Percentiles rank a stretch among this genome's conserved stretches.
Evolutionary conservation across 1,140 invertebrate species (phyloP).

Genomic region (Pogonognathellus flavescens): DNA sequence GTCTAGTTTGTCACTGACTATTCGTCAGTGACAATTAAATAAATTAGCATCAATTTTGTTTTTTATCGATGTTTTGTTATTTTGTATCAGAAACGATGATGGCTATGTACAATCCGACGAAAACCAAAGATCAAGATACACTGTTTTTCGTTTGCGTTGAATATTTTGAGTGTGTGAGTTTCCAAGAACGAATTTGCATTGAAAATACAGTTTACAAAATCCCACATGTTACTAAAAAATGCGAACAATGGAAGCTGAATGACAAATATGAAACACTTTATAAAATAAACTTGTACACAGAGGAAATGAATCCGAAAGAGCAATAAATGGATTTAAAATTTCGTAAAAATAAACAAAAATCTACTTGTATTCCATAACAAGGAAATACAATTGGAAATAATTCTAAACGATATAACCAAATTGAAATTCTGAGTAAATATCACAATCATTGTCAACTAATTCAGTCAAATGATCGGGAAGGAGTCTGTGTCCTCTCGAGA

Average conservation of each 20-base stretch:
- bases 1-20: not conserved
- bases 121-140: not conserved
- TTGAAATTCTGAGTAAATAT: too few species aligned
- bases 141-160: constrained; percentile 4
- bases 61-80: not conserved
- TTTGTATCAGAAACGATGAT: not conserved
- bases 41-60: too few species aligned
- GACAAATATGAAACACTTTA: not conserved
- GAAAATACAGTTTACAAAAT: not conserved
- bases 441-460: too few species aligned
- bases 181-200: not conserved
- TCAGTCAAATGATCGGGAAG: not conserved
- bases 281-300: constrained; percentile 5
- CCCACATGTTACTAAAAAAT: constrained; percentile 5
- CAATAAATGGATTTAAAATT: too few species aligned
- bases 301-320: not conserved
- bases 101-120: not conserved
- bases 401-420: too few species aligned
- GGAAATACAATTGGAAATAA: not conserved
- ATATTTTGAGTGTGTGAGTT: not conserved
- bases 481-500: too few species aligned
- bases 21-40: too few species aligned
- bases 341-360: too few species aligned
- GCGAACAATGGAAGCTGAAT: constrained; percentile 1
- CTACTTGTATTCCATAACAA: not conserved